Conservation (phyloP, 2,888 invertebrate genomes). For the Agonopterix alstromeriana region DNA sequence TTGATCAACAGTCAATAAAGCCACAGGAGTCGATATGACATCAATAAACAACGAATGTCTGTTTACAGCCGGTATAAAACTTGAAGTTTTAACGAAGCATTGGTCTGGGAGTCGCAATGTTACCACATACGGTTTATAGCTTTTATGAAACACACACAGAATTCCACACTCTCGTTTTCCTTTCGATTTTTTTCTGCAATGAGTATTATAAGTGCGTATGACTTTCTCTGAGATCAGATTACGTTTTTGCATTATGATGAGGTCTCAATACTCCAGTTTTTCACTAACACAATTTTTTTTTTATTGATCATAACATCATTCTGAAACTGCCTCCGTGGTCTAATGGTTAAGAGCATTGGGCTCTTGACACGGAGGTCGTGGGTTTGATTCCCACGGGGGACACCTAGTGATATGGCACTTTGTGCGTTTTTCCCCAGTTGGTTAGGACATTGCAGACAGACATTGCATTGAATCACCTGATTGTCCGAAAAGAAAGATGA, state of each 20-base stretch:
- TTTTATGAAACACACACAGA: conserved; percentile 54
- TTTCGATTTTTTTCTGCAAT: conserved; percentile 46
- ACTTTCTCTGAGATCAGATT: conserved; percentile 68
- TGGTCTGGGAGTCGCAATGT: conserved; percentile 29
- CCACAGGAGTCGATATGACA: conserved; percentile 11
- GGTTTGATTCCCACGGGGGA: too few species aligned
- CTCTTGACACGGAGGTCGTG: too few species aligned
- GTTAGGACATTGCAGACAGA: too few species aligned
- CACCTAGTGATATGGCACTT: too few species aligned
- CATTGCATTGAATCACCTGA: too few species aligned
- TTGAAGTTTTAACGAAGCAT: conserved; percentile 29
- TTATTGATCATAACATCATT: neutral
- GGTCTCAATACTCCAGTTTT: neutral
- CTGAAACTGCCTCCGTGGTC: too few species aligned
- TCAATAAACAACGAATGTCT: conserved; percentile 21
- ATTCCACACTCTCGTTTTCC: conserved; percentile 62
- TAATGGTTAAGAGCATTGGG: too few species aligned
- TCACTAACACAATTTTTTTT: neutral
- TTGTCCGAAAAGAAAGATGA: too few species aligned
- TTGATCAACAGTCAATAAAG: conserved; percentile 6
- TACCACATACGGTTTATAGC: conserved; percentile 34
- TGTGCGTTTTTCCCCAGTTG: too few species aligned
- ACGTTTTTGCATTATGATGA: conserved; percentile 19
- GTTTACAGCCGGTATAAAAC: conserved; percentile 36
- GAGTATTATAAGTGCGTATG: conserved; percentile 42